Evolutionary conservation across 2,797 vertebrate genomes (phyloP).

Genomic region (Gastrophryne carolinensis): DNA sequence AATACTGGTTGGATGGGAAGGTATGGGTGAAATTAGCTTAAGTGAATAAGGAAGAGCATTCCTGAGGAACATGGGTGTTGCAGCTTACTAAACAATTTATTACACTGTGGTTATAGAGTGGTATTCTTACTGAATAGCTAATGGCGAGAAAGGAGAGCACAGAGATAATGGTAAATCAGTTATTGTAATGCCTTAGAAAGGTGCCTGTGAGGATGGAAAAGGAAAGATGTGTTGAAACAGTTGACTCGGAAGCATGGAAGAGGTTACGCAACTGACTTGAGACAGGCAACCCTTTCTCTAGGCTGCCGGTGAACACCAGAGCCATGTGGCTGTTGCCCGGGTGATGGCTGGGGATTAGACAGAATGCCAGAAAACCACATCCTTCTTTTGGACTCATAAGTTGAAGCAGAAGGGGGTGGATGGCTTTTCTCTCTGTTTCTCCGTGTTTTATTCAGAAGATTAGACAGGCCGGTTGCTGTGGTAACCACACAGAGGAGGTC

Average conservation of each 20-base stretch:
- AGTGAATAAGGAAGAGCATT: no score
- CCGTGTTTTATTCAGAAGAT: constrained; percentile 69
- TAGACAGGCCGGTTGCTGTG: constrained; percentile 76
- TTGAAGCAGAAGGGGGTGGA: constrained; percentile 71
- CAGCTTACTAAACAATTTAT: no score
- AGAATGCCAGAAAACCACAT: constrained; percentile 71
- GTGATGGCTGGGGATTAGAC: constrained; percentile 71
- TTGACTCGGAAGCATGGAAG: neutral
- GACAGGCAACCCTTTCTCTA: constrained; percentile 63
- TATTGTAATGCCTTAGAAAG: neutral
- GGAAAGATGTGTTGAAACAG: neutral
- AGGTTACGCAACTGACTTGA: constrained; percentile 57
- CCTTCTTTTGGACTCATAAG: constrained; percentile 69
- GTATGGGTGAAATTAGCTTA: no score
- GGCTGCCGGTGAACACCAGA: constrained; percentile 55
- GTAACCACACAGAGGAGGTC: constrained; percentile 67
- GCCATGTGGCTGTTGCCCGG: constrained; percentile 73
- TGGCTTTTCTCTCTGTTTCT: constrained; percentile 71
- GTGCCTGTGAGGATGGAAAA: neutral
- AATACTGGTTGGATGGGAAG: no score
- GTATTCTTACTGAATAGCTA: neutral
- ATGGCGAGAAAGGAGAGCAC: neutral
- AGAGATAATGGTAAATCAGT: neutral
- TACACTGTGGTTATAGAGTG: no score
- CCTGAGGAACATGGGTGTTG: no score